Evolutionary conservation across 1,140 invertebrate genomes (phyloP).

Genomic region (Kradibia gibbosae): DNA sequence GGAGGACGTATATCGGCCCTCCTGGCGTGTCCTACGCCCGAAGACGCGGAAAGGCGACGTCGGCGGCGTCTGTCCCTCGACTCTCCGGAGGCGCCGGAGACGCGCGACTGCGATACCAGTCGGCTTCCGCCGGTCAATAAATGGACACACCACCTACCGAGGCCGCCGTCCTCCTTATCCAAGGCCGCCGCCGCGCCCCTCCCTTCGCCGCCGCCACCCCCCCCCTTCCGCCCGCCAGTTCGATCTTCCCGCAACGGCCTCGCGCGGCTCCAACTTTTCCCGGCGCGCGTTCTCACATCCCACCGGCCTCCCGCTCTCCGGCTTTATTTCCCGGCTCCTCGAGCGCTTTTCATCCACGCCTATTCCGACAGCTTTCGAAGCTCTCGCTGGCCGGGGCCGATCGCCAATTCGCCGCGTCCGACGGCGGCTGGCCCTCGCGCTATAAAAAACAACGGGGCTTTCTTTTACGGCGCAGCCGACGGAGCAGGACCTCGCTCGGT

Average conservation of each 20-base stretch:
- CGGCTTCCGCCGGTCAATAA: conserved; percentile 69
- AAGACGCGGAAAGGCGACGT: conserved; percentile 21
- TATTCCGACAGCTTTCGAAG: too few species aligned
- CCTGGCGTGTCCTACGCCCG: background rate
- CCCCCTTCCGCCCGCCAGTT: background rate
- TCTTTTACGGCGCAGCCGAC: background rate
- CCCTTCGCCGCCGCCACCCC: conserved; percentile 21
- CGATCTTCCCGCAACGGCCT: background rate
- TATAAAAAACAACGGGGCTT: too few species aligned
- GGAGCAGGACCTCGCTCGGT: background rate
- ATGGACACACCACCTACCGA: conserved; percentile 66
- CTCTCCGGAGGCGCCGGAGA: conserved; percentile 53
- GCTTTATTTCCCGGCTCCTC: conserved; percentile 14
- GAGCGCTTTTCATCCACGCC: background rate
- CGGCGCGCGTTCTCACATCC: background rate
- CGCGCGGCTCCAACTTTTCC: background rate
- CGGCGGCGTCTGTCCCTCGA: conserved; percentile 28
- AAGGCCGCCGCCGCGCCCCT: too few species aligned
- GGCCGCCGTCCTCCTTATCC: conserved; percentile 45
- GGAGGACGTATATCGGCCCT: conserved; percentile 17
- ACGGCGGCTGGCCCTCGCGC: too few species aligned
- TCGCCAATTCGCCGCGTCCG: too few species aligned
- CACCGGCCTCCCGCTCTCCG: conserved; percentile 7
- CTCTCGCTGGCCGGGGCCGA: too few species aligned
- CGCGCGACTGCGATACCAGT: conserved; percentile 52